Conservation (phyloP, 2,888 invertebrate species). For the Gymnoscelis rufifasciata region DNA sequence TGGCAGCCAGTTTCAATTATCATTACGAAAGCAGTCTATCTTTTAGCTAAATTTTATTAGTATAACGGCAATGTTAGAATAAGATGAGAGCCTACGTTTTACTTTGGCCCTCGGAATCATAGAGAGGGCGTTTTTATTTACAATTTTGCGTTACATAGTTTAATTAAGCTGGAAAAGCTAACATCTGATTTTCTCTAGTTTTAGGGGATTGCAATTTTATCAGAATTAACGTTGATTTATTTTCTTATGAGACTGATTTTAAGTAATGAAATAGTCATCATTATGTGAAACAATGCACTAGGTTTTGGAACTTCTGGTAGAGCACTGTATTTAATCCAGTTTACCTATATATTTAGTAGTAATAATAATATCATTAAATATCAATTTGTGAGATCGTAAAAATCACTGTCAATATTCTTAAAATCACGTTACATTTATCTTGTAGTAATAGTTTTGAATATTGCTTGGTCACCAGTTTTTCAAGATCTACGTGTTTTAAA, state of each 20-base stretch:
- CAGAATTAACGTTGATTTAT: conserved; percentile 35
- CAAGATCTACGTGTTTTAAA: conserved; percentile 17
- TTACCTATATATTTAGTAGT: conserved; percentile 10
- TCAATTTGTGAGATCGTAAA: conserved; percentile 1
- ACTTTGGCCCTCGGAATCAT: conserved; percentile 32
- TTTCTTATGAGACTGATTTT: conserved; percentile 76
- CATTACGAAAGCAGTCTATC: conserved; percentile 28
- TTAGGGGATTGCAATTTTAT: conserved; percentile 18
- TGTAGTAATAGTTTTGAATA: conserved; percentile 3
- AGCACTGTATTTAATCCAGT: conserved; percentile 14
- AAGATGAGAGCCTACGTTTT: conserved; percentile 51
- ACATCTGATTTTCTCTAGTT: conserved; percentile 10
- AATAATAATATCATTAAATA: conserved; percentile 11
- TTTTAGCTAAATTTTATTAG: conserved; percentile 67
- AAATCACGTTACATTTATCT: conserved; percentile 9
- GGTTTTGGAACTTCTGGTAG: conserved; percentile 33
- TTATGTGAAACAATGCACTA: conserved; percentile 42
- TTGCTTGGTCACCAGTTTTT: conserved; percentile 18
- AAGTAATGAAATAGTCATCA: conserved; percentile 63
- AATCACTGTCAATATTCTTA: conserved; percentile 5
- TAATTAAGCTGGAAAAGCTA: not conserved
- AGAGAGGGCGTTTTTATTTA: conserved; percentile 19
- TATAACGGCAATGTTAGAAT: conserved; percentile 49
- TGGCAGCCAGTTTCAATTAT: conserved; percentile 1
- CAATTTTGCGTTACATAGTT: not conserved